Conservation (phyloP, 2,888 invertebrate genomes). For the Scaptomyza polygonia region DNA sequence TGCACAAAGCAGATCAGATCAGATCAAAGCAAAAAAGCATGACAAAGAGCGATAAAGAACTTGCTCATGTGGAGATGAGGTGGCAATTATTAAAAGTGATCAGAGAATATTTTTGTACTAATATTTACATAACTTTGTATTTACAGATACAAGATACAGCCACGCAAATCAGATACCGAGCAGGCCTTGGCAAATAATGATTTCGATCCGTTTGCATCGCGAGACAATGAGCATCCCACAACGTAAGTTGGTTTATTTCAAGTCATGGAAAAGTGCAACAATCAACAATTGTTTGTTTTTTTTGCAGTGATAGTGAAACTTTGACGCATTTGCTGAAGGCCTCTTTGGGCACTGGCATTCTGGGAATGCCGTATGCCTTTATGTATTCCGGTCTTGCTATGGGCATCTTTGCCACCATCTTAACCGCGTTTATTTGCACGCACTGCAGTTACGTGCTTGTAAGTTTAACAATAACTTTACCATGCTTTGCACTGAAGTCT, state of each 20-base stretch:
- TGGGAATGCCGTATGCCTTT: conserved; percentile 97
- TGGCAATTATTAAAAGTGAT: conserved; percentile 17
- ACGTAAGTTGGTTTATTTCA: conserved; percentile 87
- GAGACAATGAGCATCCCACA: conserved; percentile 90
- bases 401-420: conserved; percentile 92
- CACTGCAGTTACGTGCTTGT: conserved; percentile 97
- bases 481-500: not conserved
- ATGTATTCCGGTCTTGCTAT: conserved; percentile 93
- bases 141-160: conserved; percentile 82
- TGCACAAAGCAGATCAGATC: conserved; percentile 20
- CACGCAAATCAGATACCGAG: conserved; percentile 86
- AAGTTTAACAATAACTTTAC: conserved; percentile 78
- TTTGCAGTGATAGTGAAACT: conserved; percentile 93
- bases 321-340: conserved; percentile 97
- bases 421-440: conserved; percentile 95
- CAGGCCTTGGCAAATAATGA: conserved; percentile 85
- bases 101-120: not conserved
- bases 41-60: conserved; percentile 45
- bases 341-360: conserved; percentile 97
- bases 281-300: not conserved
- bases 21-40: conserved; percentile 11
- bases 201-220: conserved; percentile 91
- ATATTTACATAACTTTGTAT: not conserved
- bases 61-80: conserved; percentile 63
- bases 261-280: not conserved